phyloP scores from a whole-genome alignment of 2,888 invertebrate species.

The Calliopum simillimum region DNA sequence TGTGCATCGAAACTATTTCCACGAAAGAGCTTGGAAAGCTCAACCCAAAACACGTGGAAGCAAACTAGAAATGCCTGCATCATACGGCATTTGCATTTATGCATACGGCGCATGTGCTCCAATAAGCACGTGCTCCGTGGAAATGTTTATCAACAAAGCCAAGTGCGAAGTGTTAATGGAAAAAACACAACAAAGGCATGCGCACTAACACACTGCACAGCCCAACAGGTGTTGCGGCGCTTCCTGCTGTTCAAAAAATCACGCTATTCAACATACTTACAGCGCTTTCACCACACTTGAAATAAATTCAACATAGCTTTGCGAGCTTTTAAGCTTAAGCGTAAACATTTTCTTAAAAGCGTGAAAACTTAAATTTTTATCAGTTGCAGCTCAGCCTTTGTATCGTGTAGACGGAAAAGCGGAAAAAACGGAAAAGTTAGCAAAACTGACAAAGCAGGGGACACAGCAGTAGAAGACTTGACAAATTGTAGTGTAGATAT shows the following conservation, averaged over 20 bases:
- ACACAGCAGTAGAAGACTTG: not conserved
- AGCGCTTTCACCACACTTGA: not conserved
- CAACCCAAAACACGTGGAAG: too few relatives aligned
- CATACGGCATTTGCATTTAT: too few relatives aligned
- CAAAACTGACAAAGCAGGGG: not conserved
- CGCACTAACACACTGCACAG: slow-evolving; percentile 46
- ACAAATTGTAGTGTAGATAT: not conserved
- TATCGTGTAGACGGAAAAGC: slow-evolving; percentile 43
- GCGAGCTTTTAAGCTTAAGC: slow-evolving; percentile 43
- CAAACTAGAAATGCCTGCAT: too few relatives aligned
- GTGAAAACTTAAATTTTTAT: slow-evolving; percentile 45
- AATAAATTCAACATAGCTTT: slow-evolving; percentile 39
- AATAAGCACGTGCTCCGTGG: slow-evolving; percentile 15
- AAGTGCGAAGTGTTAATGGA: slow-evolving; percentile 34
- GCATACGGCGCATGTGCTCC: slow-evolving; percentile 20
- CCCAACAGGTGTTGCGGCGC: slow-evolving; percentile 58
- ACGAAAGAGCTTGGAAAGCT: too few relatives aligned
- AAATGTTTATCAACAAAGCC: slow-evolving; percentile 51
- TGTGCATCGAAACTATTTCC: too few relatives aligned
- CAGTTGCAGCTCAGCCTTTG: slow-evolving; percentile 49
- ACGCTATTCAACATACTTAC: not conserved
- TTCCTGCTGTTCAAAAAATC: not conserved
- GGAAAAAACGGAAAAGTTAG: slow-evolving; percentile 32
- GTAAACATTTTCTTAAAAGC: slow-evolving; percentile 36
- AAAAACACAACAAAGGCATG: slow-evolving; percentile 50